These are phyloP conservation scores for Myiotriccus ornatus DNA, from an alignment of 2,797 vertebrate genomes.

Conservation along the genomic window DNA sequence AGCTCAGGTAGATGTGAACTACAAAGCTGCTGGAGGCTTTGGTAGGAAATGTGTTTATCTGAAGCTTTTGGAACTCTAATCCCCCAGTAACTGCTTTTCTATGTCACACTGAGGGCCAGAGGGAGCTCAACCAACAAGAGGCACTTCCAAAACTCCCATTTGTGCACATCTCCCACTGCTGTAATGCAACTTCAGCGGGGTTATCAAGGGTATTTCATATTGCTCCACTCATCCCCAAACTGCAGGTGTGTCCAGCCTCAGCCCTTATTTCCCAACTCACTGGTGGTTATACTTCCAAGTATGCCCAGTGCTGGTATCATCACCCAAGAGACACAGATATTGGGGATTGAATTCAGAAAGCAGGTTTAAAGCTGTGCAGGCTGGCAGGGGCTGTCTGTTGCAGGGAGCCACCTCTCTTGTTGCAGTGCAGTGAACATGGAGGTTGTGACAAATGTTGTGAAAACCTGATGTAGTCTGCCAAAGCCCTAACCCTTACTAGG, in stretches of 20 bases:
- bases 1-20: neutral
- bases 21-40: neutral
- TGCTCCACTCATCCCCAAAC: neutral
- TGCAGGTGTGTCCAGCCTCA: neutral
- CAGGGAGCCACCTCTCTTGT: neutral
- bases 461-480: neutral
- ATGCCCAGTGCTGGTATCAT: neutral
- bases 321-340: neutral
- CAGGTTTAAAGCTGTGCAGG: neutral
- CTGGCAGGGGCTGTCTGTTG: rapidly evolving
- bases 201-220: neutral
- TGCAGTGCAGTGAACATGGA: neutral
- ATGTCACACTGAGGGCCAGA: neutral
- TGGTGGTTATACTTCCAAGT: neutral
- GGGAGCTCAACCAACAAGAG: neutral
- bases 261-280: neutral
- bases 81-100: neutral
- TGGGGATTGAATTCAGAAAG: neutral
- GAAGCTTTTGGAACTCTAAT: neutral
- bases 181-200: neutral
- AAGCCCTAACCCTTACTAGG: neutral
- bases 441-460: neutral
- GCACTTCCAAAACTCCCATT: neutral
- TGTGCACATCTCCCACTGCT: neutral
- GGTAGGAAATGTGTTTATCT: neutral